These are phyloP conservation scores for Hydractinia symbiolongicarpus DNA, from an alignment of 30 jellyfish, hydroid and myxozoan species.

Conservation along the genomic window DNA sequence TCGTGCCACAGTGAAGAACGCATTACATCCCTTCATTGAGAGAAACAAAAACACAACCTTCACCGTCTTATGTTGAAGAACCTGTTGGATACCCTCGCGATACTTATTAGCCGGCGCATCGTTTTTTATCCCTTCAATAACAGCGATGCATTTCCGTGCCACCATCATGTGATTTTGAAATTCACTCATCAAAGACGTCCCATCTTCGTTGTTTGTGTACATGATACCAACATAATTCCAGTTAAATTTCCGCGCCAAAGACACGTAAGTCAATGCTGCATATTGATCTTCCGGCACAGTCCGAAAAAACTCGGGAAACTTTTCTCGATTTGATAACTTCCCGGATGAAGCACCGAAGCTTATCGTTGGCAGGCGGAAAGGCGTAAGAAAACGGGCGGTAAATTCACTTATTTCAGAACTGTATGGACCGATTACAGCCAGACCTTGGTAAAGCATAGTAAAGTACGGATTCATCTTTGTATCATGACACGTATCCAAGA, in stretches of 20 bases:
- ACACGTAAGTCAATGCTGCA: conserved; percentile 31
- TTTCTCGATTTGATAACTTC: conserved; percentile 30
- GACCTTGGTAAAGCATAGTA: neutral
- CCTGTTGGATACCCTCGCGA: conserved; percentile 9
- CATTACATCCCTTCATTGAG: conserved; percentile 30
- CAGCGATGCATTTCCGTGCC: conserved; percentile 43
- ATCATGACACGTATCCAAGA: neutral
- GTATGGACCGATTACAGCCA: conserved; percentile 30
- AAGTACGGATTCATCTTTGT: conserved; percentile 22
- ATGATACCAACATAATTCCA: conserved; percentile 63
- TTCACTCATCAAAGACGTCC: conserved; percentile 28
- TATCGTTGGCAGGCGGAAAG: conserved; percentile 8
- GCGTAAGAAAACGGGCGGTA: conserved; percentile 12
- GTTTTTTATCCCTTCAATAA: conserved; percentile 14
- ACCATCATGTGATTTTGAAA: conserved; percentile 12
- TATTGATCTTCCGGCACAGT: conserved; percentile 49
- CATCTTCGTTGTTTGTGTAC: conserved; percentile 39
- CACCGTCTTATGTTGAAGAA: conserved; percentile 26
- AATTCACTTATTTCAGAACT: conserved; percentile 30
- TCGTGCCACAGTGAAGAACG: conserved; percentile 29
- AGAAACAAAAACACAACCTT: conserved; percentile 51
- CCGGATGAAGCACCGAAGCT: conserved; percentile 55
- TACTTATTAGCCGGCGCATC: conserved; percentile 15
- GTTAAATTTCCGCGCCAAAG: conserved; percentile 39
- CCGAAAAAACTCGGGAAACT: conserved; percentile 41